Evolutionary conservation across 2,113 vertebrate species (phyloP).

Genomic region (Mesitornis unicolor): DNA sequence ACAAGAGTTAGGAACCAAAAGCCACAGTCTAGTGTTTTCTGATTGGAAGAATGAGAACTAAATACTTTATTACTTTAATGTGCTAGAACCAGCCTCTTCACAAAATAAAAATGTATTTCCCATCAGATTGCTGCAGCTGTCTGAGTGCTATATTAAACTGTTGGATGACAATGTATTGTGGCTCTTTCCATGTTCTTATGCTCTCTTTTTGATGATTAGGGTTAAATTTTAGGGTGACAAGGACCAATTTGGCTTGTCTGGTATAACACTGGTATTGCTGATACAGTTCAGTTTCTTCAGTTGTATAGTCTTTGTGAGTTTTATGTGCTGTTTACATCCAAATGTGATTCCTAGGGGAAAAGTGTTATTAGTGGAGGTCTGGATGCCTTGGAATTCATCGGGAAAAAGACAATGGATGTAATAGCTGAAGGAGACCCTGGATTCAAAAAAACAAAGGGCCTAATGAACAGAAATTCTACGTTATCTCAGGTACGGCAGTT

Average conservation of each 20-base stretch:
- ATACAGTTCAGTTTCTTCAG: neutral
- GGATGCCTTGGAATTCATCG: conserved; percentile 97
- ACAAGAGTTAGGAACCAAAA: neutral
- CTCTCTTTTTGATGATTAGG: neutral
- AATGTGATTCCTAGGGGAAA: conserved; percentile 81
- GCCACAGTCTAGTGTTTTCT: neutral
- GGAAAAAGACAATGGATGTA: conserved; percentile 99
- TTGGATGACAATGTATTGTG: neutral
- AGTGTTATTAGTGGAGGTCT: conserved; percentile 89
- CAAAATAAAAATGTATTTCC: neutral
- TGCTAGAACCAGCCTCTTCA: neutral
- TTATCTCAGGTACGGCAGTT: conserved; percentile 85
- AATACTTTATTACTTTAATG: neutral
- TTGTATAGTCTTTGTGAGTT: neutral
- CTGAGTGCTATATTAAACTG: neutral
- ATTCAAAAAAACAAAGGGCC: conserved; percentile 92
- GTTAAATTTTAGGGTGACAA: neutral
- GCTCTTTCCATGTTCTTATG: neutral
- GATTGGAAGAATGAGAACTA: neutral
- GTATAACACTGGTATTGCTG: neutral
- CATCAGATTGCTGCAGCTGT: neutral
- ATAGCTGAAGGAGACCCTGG: conserved; percentile 97
- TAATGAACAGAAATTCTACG: conserved; percentile 87
- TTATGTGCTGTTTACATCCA: neutral
- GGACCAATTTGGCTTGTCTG: neutral